Base-by-base conservation (phyloP, 2,888 invertebrate species). In the Cataglyphis cursor region DNA sequence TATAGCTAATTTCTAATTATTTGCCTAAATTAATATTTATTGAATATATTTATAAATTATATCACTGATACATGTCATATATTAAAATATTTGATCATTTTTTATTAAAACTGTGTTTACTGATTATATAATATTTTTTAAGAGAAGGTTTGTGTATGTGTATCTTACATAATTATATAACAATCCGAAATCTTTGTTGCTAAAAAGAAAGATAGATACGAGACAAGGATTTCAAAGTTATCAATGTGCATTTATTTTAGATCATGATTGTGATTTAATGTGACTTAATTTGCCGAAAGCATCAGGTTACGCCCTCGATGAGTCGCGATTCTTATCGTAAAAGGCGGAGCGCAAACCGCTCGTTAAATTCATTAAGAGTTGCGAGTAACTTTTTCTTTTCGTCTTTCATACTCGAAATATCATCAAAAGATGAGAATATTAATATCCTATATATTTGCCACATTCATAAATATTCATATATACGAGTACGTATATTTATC, bases 261-360 rank as follows among this genome's bases (percentile, higher is more conserved):
- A 10, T 15, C 31, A 18, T 35, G 12, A 54, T 54, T 10, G 35
- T 65, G 24, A 24, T 24, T 24, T 24, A 24, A 24, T 24, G 24
- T 21, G 35, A 78, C 31, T 78, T 31, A 59, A 59, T 78, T 70
- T 59, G 72, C 24, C 59, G 35, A 72, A 44, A 48, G 18, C 31
- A 31, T 78, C 44, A 15, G n/a, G 24, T 70, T 61, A 80, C 44
- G 59, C 59, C 21, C 8, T 70, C 31, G 12, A 80, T 72, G 78
- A 80, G 21, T 48, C 35, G 59, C 24, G 59, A 80, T 80, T 80
- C 31, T 72, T 72, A 70, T 80, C 78, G 24, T 35, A 48, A 80
- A 72, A 80, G 44, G 59, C 59, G 59, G 24, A 18, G 31, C 57
- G 21, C 31, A 70, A 78, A 9, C 24, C 18, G 44, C 57, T 59